Evolutionary conservation across 2,113 vertebrate genomes (phyloP), one percentile per base, ranked within the genome.

Genomic region (Trachemys scripta): DNA sequence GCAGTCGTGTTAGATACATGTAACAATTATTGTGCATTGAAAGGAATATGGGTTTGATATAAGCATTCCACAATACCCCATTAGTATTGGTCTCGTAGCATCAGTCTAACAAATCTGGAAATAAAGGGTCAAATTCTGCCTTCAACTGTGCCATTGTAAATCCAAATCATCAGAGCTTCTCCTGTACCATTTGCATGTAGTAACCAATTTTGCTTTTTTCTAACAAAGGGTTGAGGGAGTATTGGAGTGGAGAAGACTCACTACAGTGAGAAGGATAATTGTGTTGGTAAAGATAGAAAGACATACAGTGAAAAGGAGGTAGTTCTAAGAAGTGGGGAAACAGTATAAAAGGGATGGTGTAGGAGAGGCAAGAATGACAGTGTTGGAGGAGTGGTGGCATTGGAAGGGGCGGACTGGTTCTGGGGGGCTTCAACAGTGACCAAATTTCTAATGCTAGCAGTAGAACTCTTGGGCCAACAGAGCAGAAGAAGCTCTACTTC

Each of bases 401-500:
- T 76, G 79, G 24, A 85, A 90, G 38, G 22, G 10, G 12, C 6
- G 13, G 47, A 4, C 22, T 88, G 13, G n/a, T 91, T 0, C 72
- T 14, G 87, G 22, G 76, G n/a, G 16, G 47, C 50, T 84, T 20
- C 5, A 16, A 88, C 79, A 17, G 5, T 47, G 42, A 45, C 6
- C 75, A 78, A 14, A 78, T 78, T 78, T 47, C 50, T 84, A 20
- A 51, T 91, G 14, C 78, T 91, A 47, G 10, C 2, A 51, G 22
- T 35, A 79, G 0, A 72, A 38, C 19, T 2, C 84, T 84, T 53
- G 75, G 75, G 12, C 47, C 50, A 92, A 38, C 72, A 83, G 54
- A 86, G 24, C 4, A 95, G 91, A 91, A 90, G 59, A 13, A 80
- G 8, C 89, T 91, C 62, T 91, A n/a, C 31, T 69, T 88, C 89